Evolutionary conservation across 53 echinoderm and acorn worm species (phyloP), one percentile per base, ranked within the genome.

Genomic region (Paracentrotus lividus): DNA sequence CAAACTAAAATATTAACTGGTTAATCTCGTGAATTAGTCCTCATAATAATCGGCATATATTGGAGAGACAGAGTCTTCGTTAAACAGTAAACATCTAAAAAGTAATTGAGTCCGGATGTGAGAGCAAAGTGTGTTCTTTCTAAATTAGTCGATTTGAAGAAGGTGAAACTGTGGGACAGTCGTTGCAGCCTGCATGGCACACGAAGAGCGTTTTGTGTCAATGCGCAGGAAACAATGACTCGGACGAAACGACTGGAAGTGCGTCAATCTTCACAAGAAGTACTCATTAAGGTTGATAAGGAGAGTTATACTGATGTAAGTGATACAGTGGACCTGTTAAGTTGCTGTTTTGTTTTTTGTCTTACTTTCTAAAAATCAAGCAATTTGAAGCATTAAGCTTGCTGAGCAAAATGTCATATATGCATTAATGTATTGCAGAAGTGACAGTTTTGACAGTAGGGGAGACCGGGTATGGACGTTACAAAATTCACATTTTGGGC

Each of bases 231-330:
- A 45, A 38, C 45, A 24, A 8, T 26, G 24, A 6, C 4, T 16
- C 49, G 81, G 44, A 81, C 4, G 26, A 81, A 81, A 81, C 81
- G 81, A 81, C 81, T 81, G 81, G 81, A 81, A 81, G 42, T 81
- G 81, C 8, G 81, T 81, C 81, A 81, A 81, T 1, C 47, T 10
- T 47, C n/a, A 81, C 81, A 81, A 81, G 81, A 81, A 81, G 81
- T 81, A 15, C 81, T 81, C 47, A 81, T 81, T 81, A 81, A 77
- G 4, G 33, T 33, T 68, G 4, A 40, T 72, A 40, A 72, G 21
- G 36, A 18, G 72, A 40, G 72, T 21, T 36, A 36, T 36, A 29
- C 21, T 23, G 61, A 52, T 52, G 15, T 12, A 52, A 52, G 52
- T 52, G 3, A 52, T 3, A 52, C 3, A 0, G 10, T 15, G 7